A percentile compares a stretch with the other conserved stretches of the same genome.
Evolutionary conservation across 2,888 invertebrate genomes (phyloP).

Genomic region (Coecobrya sp.): DNA sequence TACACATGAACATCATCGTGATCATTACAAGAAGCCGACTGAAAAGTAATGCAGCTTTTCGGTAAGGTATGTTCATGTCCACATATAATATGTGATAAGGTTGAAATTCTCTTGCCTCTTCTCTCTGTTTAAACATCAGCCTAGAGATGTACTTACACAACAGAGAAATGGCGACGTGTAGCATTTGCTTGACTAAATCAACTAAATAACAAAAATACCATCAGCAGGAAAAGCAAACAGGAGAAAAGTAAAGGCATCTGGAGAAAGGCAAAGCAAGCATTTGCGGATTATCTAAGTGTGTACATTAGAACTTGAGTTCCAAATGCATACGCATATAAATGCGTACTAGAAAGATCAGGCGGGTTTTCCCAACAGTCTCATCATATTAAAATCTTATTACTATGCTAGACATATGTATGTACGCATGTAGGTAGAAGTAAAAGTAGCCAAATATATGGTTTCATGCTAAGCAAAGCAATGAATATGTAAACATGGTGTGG

Average conservation of each 20-base stretch:
- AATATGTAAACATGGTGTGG: too few species aligned
- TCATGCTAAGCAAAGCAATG: too few species aligned
- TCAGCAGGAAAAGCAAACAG: constrained; percentile 18
- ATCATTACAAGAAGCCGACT: neutral
- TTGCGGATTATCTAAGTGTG: constrained; percentile 24
- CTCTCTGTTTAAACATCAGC: constrained; percentile 11
- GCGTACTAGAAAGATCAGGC: neutral
- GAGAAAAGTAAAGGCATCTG: neutral
- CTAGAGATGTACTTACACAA: constrained; percentile 10
- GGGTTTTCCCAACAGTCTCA: neutral
- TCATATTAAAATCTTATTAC: neutral
- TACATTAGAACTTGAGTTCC: neutral
- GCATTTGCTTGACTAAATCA: constrained; percentile 44
- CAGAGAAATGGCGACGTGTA: neutral
- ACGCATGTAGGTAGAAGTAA: too few species aligned
- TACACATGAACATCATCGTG: constrained; percentile 11
- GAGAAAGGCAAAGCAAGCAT: neutral
- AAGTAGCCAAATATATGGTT: too few species aligned
- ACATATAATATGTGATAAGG: neutral
- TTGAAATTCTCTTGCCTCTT: neutral
- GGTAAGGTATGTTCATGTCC: neutral
- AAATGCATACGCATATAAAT: neutral
- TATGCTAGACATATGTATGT: neutral
- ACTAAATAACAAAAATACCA: constrained; percentile 40
- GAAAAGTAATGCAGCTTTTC: neutral